phyloP scores from a whole-genome alignment of 2,797 vertebrate species.

The Pangasius sanitwongsei region DNA sequence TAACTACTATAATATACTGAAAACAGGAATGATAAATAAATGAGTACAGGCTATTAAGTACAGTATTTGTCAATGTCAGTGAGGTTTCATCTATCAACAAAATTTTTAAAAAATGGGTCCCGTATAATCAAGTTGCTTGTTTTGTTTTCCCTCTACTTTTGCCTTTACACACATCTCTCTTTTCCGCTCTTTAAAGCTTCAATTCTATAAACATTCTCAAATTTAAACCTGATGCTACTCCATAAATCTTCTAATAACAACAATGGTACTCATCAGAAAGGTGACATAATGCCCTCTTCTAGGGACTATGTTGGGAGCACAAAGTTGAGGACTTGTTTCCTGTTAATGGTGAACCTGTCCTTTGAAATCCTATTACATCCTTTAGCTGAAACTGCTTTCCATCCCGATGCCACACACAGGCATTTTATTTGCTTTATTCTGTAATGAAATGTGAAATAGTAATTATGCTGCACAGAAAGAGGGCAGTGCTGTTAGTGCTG shows the following conservation, averaged over 20 bases:
- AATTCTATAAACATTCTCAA: not conserved
- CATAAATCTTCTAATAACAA: not conserved
- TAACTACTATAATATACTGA: not conserved
- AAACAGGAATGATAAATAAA: not conserved
- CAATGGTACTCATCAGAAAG: not conserved
- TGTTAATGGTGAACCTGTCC: not conserved
- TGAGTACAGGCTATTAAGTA: not conserved
- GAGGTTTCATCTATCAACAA: not conserved
- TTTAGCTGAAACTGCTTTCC: constrained; percentile 12
- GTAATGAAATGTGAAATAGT: constrained; percentile 6
- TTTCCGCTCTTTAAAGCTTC: not conserved
- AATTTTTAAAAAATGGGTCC: not conserved
- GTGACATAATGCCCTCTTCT: not conserved
- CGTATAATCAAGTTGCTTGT: not conserved
- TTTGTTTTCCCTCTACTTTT: not conserved
- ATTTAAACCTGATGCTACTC: not conserved
- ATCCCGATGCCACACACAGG: not conserved
- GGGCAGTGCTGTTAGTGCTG: constrained; percentile 4
- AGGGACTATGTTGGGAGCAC: not conserved
- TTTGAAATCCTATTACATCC: not conserved
- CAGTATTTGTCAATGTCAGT: not conserved
- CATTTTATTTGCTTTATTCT: constrained; percentile 10
- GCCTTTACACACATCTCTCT: not conserved
- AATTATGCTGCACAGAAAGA: constrained; percentile 16
- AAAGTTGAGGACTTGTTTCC: not conserved